These are phyloP conservation scores for Elgaria multicarinata DNA, from an alignment of 2,113 vertebrate genomes.

Conservation along the genomic window DNA sequence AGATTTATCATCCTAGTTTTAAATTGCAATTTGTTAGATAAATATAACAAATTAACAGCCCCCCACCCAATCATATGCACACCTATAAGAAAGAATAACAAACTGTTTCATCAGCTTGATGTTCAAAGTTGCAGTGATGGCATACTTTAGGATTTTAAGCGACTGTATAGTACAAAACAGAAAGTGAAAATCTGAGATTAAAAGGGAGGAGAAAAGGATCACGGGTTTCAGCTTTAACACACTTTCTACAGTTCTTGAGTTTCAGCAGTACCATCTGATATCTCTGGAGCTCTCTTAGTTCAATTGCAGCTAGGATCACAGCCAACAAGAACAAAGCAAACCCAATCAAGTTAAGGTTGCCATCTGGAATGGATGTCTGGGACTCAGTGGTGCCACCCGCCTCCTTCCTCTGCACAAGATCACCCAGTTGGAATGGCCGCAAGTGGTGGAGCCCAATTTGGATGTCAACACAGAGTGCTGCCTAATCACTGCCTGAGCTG, in stretches of 20 bases:
- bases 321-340: not conserved
- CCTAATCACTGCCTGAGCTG: no score
- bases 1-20: not conserved
- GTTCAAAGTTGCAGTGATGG: not conserved
- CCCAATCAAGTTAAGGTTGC: not conserved
- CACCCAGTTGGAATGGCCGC: no score
- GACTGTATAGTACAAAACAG: not conserved
- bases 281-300: not conserved
- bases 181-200: constrained; percentile 20
- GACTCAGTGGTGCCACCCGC: no score
- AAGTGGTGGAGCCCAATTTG: no score
- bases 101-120: constrained; percentile 9
- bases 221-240: not conserved
- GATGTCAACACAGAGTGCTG: no score
- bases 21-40: not conserved
- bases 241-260: not conserved
- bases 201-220: not conserved
- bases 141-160: not conserved
- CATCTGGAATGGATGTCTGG: not conserved
- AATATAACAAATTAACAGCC: not conserved
- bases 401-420: no score
- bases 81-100: not conserved
- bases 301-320: not conserved
- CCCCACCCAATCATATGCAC: not conserved
- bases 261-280: constrained; percentile 11